Evolutionary conservation across 2,113 vertebrate genomes (phyloP).

Genomic region (Rhynchomys soricoides): DNA sequence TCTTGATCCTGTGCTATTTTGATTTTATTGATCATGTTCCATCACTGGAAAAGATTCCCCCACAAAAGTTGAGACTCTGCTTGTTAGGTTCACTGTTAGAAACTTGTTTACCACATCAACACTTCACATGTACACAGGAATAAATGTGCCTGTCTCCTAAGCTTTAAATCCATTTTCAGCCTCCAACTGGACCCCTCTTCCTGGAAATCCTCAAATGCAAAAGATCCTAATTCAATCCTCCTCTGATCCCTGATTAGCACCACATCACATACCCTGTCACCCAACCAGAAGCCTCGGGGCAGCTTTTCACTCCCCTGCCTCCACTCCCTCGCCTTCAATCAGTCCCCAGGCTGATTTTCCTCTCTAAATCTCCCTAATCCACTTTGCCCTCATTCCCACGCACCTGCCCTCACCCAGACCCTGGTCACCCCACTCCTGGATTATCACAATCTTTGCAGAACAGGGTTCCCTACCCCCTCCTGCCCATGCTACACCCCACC

Average conservation of each 20-base stretch:
- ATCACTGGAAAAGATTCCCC: background rate
- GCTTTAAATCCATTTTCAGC: background rate
- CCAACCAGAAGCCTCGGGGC: background rate
- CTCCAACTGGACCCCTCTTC: background rate
- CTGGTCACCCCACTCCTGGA: slow-evolving; percentile 33
- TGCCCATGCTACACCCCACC: slow-evolving; percentile 35
- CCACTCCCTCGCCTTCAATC: background rate
- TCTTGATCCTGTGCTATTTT: background rate
- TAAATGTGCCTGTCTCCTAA: background rate
- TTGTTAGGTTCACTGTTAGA: background rate
- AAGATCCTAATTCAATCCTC: background rate
- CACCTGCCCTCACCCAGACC: slow-evolving; percentile 58
- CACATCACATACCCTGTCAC: background rate
- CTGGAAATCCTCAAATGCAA: background rate
- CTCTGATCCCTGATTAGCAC: background rate
- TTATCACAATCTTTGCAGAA: slow-evolving; percentile 70
- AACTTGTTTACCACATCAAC: background rate
- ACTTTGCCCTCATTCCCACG: background rate
- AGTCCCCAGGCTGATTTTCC: background rate
- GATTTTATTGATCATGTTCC: background rate
- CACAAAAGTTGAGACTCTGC: background rate
- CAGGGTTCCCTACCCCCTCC: slow-evolving; percentile 21
- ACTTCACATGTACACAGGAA: background rate
- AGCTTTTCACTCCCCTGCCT: background rate
- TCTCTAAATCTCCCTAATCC: slow-evolving; percentile 56